Conservation (phyloP, 2,113 vertebrate species). For the Climacteris rufus region DNA sequence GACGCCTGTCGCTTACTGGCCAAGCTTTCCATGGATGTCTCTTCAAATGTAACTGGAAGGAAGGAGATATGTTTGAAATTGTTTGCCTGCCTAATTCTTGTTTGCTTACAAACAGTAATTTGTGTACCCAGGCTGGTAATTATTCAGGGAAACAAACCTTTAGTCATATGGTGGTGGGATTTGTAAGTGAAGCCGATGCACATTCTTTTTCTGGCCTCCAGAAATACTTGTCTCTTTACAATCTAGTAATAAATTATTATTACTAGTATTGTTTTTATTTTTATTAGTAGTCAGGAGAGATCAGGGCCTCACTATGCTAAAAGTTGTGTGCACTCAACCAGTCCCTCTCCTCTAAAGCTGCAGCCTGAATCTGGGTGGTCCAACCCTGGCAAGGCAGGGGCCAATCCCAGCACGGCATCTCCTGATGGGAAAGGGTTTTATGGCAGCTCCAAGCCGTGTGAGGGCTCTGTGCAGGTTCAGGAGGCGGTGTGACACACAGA, state of each 20-base stretch:
- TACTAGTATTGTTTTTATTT: constrained; percentile 25
- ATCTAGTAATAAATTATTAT: not conserved
- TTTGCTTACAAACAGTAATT: constrained; percentile 8
- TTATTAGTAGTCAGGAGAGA: constrained; percentile 22
- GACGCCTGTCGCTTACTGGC: not conserved
- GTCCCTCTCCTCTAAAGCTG: not conserved
- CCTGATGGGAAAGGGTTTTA: not conserved
- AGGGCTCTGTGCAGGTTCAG: fast-evolving
- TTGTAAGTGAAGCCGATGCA: not conserved
- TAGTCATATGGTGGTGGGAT: not conserved
- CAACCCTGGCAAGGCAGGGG: not conserved
- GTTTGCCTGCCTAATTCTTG: not conserved
- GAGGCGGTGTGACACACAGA: not conserved
- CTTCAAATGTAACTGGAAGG: not conserved
- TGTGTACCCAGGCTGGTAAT: not conserved
- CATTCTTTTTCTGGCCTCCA: not conserved
- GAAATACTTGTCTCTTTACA: constrained; percentile 1
- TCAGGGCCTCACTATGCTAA: not conserved
- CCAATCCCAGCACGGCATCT: not conserved
- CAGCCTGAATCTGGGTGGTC: constrained; percentile 37
- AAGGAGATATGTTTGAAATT: not conserved
- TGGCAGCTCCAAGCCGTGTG: not conserved
- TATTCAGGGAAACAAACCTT: not conserved
- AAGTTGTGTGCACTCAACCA: not conserved
- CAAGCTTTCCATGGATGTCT: not conserved